Conservation (phyloP, 2,113 vertebrate genomes). For the Octodon degus region DNA sequence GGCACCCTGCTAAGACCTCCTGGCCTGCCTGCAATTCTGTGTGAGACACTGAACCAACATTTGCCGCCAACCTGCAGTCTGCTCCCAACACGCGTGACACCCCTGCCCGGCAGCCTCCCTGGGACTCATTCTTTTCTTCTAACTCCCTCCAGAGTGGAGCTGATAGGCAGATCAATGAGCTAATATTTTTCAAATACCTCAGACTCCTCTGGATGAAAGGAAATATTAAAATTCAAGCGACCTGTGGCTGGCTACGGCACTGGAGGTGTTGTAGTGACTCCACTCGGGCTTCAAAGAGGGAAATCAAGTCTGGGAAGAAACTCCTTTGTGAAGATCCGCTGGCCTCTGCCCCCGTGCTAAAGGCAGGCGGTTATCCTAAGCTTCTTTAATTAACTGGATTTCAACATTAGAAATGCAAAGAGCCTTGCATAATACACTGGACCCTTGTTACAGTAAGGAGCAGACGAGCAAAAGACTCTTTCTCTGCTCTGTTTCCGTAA, state of each 20-base stretch:
- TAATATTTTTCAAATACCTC: conserved; percentile 73
- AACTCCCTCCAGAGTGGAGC: conserved; percentile 23
- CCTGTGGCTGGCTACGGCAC: not conserved
- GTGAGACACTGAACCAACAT: not conserved
- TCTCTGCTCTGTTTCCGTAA: not conserved
- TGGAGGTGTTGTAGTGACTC: not conserved
- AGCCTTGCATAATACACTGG: not conserved
- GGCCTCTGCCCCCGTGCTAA: not conserved
- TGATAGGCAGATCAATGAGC: conserved; percentile 56
- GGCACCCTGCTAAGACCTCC: not conserved
- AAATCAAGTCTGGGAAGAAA: not conserved
- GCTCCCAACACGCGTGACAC: not conserved
- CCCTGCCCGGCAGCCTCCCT: not conserved
- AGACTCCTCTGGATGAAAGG: conserved; percentile 68
- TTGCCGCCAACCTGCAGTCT: not conserved
- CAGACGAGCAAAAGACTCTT: not conserved
- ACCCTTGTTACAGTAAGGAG: not conserved
- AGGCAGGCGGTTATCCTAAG: not conserved
- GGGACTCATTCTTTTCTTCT: conserved; percentile 19
- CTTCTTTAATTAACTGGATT: conserved; percentile 56
- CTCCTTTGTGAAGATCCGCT: not conserved
- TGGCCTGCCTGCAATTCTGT: not conserved
- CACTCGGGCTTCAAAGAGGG: conserved; percentile 56
- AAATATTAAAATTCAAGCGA: conserved; percentile 42
- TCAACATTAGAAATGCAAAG: conserved; percentile 33